phyloP scores from a whole-genome alignment of 2,113 vertebrate genomes.

The Podarcis muralis region DNA sequence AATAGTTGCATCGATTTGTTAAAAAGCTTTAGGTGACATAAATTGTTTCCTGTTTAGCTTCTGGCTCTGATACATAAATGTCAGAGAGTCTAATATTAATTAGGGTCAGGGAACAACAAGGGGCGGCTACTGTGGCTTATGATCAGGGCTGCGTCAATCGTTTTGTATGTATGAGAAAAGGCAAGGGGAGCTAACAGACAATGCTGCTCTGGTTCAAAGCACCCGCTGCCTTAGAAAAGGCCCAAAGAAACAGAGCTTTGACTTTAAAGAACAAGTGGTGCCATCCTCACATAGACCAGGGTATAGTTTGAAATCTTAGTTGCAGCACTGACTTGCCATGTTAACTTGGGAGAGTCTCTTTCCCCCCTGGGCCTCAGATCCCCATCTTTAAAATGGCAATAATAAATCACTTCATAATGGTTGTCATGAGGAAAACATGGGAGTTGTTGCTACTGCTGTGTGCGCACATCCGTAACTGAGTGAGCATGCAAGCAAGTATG shows the following conservation, averaged over 20 bases:
- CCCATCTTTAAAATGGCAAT: not conserved
- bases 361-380: not conserved
- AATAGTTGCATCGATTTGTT: constrained; percentile 99
- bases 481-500: not conserved
- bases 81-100: constrained; percentile 91
- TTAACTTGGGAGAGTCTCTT: not conserved
- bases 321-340: not conserved
- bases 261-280: constrained; percentile 4
- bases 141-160: constrained; percentile 73
- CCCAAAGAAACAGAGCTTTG: constrained; percentile 49
- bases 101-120: constrained; percentile 86
- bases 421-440: not conserved
- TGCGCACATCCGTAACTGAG: not conserved
- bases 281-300: not conserved
- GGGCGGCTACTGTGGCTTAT: constrained; percentile 83
- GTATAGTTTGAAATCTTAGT: not conserved
- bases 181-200: constrained; percentile 15
- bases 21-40: constrained; percentile 99
- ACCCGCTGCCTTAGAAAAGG: constrained; percentile 55
- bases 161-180: constrained; percentile 64
- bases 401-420: not conserved
- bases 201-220: not conserved
- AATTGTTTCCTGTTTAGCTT: constrained; percentile 98
- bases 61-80: constrained; percentile 95
- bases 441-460: too few relatives aligned